Evolutionary conservation across 2,888 invertebrate genomes (phyloP).

Genomic region (Nomada fabriciana): DNA sequence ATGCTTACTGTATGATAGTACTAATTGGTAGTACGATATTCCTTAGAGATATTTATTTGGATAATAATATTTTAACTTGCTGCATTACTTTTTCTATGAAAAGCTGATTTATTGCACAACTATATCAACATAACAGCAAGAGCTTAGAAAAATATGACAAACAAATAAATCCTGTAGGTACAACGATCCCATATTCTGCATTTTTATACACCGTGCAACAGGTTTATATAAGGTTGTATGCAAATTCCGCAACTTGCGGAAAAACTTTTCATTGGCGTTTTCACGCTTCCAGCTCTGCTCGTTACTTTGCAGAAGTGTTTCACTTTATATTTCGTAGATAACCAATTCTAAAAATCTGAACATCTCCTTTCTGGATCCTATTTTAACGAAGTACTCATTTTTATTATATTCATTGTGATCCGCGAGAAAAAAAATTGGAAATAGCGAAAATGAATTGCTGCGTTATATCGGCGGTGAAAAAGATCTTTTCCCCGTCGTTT

Average conservation of each 20-base stretch:
- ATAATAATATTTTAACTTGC: too few species aligned
- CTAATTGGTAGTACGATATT: too few species aligned
- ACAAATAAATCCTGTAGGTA: background rate
- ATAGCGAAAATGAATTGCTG: background rate
- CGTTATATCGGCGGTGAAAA: background rate
- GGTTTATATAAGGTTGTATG: background rate
- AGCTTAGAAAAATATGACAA: background rate
- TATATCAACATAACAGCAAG: too few species aligned
- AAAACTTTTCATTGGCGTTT: slow-evolving; percentile 1
- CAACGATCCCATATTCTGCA: background rate
- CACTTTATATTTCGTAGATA: too few species aligned
- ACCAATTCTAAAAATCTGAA: too few species aligned
- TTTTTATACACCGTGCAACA: background rate
- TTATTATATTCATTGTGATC: background rate
- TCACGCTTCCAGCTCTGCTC: background rate
- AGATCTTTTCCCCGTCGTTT: background rate
- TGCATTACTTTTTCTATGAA: too few species aligned
- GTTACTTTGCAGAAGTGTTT: too few species aligned
- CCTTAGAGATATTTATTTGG: too few species aligned
- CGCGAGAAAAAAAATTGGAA: background rate
- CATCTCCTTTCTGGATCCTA: too few species aligned
- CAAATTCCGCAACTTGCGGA: background rate
- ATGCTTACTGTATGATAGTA: too few species aligned
- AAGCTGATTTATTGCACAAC: too few species aligned
- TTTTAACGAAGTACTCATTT: too few species aligned